Base-by-base conservation (phyloP, 2,113 vertebrate genomes). In the Eolophus roseicapilla region DNA sequence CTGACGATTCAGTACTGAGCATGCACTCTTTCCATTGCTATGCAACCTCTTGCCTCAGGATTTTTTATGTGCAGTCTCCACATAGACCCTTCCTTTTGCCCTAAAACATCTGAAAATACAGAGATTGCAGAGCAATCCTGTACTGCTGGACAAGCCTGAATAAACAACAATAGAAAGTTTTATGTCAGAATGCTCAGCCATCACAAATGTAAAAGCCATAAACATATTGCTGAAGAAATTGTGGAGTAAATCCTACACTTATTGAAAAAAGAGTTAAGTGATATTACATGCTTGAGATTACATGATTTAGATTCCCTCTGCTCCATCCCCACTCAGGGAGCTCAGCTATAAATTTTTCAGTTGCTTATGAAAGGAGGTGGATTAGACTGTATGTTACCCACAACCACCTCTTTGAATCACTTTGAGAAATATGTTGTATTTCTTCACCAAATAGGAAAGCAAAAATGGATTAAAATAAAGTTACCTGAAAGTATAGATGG, bases 21-120 rank as follows among this genome's bases (percentile, higher is more conserved):
- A 65, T 16, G 50, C 65, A 50, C 68, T 67, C 4, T 43, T 88
- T 41, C 83, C 43, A 85, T 76, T 93, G 83, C 95, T 96, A 88
- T 95, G 92, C 91, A 93, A 73, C 65, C 62, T 78, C 84, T 91
- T 70, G 95, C 89, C 89, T 86, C 46, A 74, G 84, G 92, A 84
- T 86, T 97, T 90, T 86, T 92, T 59, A 90, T 70, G 46, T 63
- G 49, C 46, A 28, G n/a, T 74, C 68, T 97, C 75, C 75, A 93
- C 49, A 90, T 31, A 91, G 65, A 95, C 76, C 65, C 39, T 68
- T 87, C 31, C 9, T 85, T 92, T 82, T 70, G 4, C 67, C 41
- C 39, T 94, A 57, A 89, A 65, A 2, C 17, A 24, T 68, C 31
- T 77, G 78, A 90, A 91, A 82, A 91, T 49, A 50, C 13, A 80